Evolutionary conservation across 2,113 vertebrate species (phyloP).

Genomic region (Nerophis ophidion): DNA sequence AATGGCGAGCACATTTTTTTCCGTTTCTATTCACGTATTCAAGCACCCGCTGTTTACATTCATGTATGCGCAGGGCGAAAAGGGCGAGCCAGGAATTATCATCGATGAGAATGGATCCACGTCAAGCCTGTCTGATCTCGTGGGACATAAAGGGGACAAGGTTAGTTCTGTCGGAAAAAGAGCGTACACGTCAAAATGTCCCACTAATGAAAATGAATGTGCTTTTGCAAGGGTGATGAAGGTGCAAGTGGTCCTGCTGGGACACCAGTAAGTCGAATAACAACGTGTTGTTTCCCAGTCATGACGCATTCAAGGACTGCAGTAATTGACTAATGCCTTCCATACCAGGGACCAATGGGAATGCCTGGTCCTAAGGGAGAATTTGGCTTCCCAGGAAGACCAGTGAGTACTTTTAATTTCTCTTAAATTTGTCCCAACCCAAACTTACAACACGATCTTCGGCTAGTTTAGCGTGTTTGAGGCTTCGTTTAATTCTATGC

Average conservation of each 20-base stretch:
- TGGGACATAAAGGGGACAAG: not conserved
- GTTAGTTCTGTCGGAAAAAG: not conserved
- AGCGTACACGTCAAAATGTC: too few species aligned
- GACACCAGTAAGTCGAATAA: not conserved
- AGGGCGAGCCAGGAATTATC: constrained; percentile 1
- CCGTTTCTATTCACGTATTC: not conserved
- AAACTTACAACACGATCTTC: not conserved
- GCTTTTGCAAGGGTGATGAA: not conserved
- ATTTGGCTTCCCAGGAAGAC: constrained; percentile 86
- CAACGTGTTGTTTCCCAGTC: not conserved
- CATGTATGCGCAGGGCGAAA: not conserved
- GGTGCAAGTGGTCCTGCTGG: not conserved
- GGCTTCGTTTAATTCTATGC: too few species aligned
- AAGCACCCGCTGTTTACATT: not conserved
- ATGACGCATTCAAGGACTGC: not conserved
- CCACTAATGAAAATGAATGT: not conserved
- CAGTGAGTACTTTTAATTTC: constrained; percentile 71
- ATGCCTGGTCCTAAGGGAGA: constrained; percentile 85
- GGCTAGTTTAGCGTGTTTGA: too few species aligned
- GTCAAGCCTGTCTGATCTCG: not conserved
- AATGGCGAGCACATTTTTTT: not conserved
- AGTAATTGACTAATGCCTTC: constrained; percentile 19
- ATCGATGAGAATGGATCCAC: not conserved
- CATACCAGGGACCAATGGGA: constrained; percentile 83
- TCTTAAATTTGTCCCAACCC: not conserved